Conservation (phyloP, 2,113 vertebrate genomes). For the human (Homo sapiens) region GRCh38 chr2:76924501-76925000, state of each 20-base stretch:
- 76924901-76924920: background rate
- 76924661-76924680: conserved; percentile 5
- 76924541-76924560: conserved; percentile 18
- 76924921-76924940: background rate
- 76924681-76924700: conserved; percentile 23
- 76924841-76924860: background rate
- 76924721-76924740: background rate
- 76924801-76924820: background rate
- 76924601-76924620: background rate
- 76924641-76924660: background rate
- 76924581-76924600: background rate
- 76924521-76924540: background rate
- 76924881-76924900: background rate
- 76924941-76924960: background rate
- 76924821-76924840: background rate
- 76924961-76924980: background rate
- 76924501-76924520: background rate
- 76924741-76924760: background rate
- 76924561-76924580: background rate
- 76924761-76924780: background rate
- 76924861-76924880: background rate
- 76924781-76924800: background rate
- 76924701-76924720: background rate
- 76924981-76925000: background rate
- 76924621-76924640: background rate